Conservation (phyloP, 2,888 invertebrate genomes). For the Trachelus stipa region DNA sequence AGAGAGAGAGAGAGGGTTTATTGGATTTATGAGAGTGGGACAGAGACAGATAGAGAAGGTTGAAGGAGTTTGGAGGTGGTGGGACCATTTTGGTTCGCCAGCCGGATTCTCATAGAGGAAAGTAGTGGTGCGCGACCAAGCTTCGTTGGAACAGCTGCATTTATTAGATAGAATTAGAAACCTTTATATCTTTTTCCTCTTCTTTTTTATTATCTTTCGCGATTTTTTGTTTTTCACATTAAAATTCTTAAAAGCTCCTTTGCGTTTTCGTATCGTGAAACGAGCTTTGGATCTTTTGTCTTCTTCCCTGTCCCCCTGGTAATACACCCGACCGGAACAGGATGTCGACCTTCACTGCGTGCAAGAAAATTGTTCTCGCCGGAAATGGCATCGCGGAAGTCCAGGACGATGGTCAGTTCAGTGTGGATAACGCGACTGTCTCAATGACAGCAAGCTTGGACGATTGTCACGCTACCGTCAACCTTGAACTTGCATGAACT, state of each 20-base stretch:
- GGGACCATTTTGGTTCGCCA: slow-evolving; percentile 42
- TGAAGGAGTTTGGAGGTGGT: slow-evolving; percentile 20
- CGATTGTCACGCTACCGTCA: not conserved
- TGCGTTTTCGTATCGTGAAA: not conserved
- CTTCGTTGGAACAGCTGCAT: slow-evolving; percentile 42
- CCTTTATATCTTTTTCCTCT: slow-evolving; percentile 22
- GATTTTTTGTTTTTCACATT: slow-evolving; percentile 2
- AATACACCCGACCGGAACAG: slow-evolving; percentile 11
- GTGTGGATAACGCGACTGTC: not conserved
- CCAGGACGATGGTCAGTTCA: slow-evolving; percentile 51
- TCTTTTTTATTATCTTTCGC: slow-evolving; percentile 21
- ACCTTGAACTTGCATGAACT: not conserved
- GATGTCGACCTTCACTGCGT: slow-evolving; percentile 55
- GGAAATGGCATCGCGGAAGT: slow-evolving; percentile 37
- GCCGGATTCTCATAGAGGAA: slow-evolving; percentile 44
- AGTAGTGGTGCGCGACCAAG: slow-evolving; percentile 57
- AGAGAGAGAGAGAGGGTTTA: slow-evolving; percentile 22
- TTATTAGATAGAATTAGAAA: slow-evolving; percentile 29
- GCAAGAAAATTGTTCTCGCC: slow-evolving; percentile 51
- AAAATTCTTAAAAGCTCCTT: not conserved
- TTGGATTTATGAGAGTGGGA: slow-evolving; percentile 25
- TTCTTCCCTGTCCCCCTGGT: not conserved
- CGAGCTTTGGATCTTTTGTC: not conserved
- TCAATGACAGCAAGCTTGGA: not conserved
- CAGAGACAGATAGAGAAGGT: slow-evolving; percentile 20